These are phyloP conservation scores for Sialis lutaria DNA, from an alignment of 2,888 invertebrate genomes.

Conservation along the genomic window DNA sequence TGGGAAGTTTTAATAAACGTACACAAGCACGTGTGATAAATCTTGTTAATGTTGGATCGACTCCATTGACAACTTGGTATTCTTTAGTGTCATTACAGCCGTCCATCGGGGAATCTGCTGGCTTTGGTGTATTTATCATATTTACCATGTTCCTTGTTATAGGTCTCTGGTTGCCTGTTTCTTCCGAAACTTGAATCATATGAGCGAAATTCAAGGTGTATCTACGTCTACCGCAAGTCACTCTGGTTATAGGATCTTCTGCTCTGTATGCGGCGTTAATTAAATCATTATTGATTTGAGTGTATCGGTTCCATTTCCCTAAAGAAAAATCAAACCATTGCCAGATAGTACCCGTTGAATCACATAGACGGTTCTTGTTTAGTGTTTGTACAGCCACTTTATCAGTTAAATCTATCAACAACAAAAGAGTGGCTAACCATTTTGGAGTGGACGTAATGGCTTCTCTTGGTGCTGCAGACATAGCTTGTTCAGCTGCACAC, in stretches of 20 bases:
- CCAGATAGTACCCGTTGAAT: slow-evolving; percentile 44
- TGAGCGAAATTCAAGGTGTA: slow-evolving; percentile 62
- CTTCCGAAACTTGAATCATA: slow-evolving; percentile 73
- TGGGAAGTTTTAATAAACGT: slow-evolving; percentile 44
- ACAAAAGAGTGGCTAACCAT: slow-evolving; percentile 58
- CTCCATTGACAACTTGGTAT: slow-evolving; percentile 15
- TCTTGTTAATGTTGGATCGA: slow-evolving; percentile 17
- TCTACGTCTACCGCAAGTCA: slow-evolving; percentile 52
- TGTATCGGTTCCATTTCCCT: slow-evolving; percentile 64
- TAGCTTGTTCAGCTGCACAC: slow-evolving; percentile 17
- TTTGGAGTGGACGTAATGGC: slow-evolving; percentile 32
- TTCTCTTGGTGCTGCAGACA: slow-evolving; percentile 14
- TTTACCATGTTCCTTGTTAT: slow-evolving; percentile 45
- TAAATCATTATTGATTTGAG: slow-evolving; percentile 48
- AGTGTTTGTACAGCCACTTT: slow-evolving; percentile 53
- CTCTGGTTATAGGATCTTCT: slow-evolving; percentile 48
- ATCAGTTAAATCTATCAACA: slow-evolving; percentile 60
- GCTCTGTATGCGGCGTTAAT: slow-evolving; percentile 65
- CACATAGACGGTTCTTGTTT: slow-evolving; percentile 43
- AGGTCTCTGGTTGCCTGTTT: slow-evolving; percentile 65
- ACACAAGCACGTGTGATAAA: slow-evolving; percentile 38
- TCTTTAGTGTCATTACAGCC: slow-evolving; percentile 9
- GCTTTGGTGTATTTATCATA: slow-evolving; percentile 12
- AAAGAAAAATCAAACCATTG: slow-evolving; percentile 72
- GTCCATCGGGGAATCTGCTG: slow-evolving; percentile 5